Base-by-base conservation (phyloP, 2,888 invertebrate species). In the Subacronicta megacephala region DNA sequence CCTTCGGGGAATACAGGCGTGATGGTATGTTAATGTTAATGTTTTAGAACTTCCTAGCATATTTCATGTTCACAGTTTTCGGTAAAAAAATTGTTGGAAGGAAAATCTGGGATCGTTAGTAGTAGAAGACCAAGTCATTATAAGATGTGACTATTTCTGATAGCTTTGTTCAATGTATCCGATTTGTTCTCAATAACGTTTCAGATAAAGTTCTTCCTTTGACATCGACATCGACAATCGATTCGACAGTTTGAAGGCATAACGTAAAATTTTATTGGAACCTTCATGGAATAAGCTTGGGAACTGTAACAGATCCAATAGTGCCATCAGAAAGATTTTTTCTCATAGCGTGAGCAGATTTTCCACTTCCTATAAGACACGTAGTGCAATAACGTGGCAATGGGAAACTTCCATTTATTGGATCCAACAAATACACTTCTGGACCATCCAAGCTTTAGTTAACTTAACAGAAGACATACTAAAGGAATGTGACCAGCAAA, bases 191-290 rank as follows among this genome's bases (percentile, higher is more conserved):
- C 54, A n/a, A 44, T 41, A 15, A 31, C 26, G 40, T 61, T 52
- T 36, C 49, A 50, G 33, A 38, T 16, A 52, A 59, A 51, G 7
- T 56, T 53, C 12, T 59, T 55, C 7, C 29, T 17, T n/a, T n/a
- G n/a, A n/a, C n/a, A 35, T 57, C 49, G n/a, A n/a, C n/a, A n/a
- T 47, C 42, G 43, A n/a, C n/a, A n/a, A n/a, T 33, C 44, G 23
- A 16, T 49, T 55, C 55, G 51, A 37, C 53, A 58, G 44, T 35
- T 67, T 45, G 53, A 15, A 44, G 36, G 26, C 7, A 31, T 64
- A 47, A 56, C 71, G 56, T 71, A 61, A 71, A 71, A 67, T 71
- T 68, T 71, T 71, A 71, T 67, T 68, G 51, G 40, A 71, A 61
- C 53, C 47, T 58, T 61, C 37, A 45, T 16, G 33, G 49, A 40